phyloP scores from a whole-genome alignment of 2,888 invertebrate species.

The Oeneis ivallda region DNA sequence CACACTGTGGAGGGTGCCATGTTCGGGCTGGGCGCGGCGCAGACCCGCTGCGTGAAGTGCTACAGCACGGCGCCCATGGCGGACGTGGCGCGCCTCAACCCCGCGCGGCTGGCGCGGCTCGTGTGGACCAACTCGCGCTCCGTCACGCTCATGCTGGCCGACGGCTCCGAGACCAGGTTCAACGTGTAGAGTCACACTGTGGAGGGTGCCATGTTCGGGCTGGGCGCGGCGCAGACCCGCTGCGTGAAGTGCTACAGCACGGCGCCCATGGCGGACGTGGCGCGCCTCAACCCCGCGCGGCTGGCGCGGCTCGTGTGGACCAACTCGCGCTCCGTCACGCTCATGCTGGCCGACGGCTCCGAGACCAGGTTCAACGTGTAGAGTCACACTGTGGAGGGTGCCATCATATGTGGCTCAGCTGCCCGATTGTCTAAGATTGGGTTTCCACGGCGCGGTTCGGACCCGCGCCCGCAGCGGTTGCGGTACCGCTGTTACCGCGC shows the following conservation, averaged over 20 bases:
- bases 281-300: conserved; percentile 92
- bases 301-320: conserved; percentile 97
- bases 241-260: conserved; percentile 98
- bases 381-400: too few species aligned
- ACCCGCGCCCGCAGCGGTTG: too few species aligned
- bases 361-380: conserved; percentile 84
- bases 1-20: conserved; percentile 81
- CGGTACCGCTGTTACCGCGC: too few species aligned
- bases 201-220: conserved; percentile 91
- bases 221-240: conserved; percentile 97
- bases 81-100: conserved; percentile 92
- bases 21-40: conserved; percentile 98
- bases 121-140: conserved; percentile 98
- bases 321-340: conserved; percentile 93
- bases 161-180: conserved; percentile 91
- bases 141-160: conserved; percentile 96
- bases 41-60: conserved; percentile 97
- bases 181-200: conserved; percentile 68
- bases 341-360: conserved; percentile 97
- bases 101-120: conserved; percentile 90
- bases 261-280: conserved; percentile 94
- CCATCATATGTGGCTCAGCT: too few species aligned
- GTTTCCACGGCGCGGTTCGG: too few species aligned
- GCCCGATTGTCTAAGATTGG: too few species aligned
- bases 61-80: conserved; percentile 96